These are phyloP conservation scores for Aporophyla lueneburgensis DNA, from an alignment of 2,888 invertebrate genomes.

Conservation along the genomic window DNA sequence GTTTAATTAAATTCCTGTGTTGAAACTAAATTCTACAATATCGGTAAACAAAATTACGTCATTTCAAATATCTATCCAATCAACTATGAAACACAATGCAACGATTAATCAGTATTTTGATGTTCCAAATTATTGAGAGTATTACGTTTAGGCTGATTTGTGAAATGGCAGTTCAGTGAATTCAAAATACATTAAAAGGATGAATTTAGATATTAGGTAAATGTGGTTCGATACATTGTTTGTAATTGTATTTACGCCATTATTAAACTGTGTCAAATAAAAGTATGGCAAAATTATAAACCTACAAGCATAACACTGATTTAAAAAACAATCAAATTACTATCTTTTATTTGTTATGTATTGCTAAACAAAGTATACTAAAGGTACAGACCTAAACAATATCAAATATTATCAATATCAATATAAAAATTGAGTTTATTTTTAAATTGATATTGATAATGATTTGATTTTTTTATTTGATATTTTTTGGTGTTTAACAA, in stretches of 20 bases:
- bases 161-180: neutral
- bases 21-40: slow-evolving; percentile 4
- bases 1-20: neutral
- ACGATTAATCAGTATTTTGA: slow-evolving; percentile 23
- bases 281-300: neutral
- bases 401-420: too few species aligned
- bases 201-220: neutral
- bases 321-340: too few species aligned
- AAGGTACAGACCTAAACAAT: neutral
- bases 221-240: neutral
- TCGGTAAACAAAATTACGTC: slow-evolving; percentile 18
- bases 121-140: slow-evolving; percentile 8
- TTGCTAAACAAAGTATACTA: neutral
- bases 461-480: too few species aligned
- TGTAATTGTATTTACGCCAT: neutral
- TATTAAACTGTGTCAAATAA: neutral
- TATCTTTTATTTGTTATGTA: too few species aligned
- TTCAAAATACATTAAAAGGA: neutral
- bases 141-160: neutral
- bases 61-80: slow-evolving; percentile 23
- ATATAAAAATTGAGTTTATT: too few species aligned
- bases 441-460: too few species aligned
- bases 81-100: slow-evolving; percentile 17
- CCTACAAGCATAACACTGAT: too few species aligned
- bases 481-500: too few species aligned